Conservation (phyloP, 2,888 invertebrate genomes). For the Trachelus troglodyta region DNA sequence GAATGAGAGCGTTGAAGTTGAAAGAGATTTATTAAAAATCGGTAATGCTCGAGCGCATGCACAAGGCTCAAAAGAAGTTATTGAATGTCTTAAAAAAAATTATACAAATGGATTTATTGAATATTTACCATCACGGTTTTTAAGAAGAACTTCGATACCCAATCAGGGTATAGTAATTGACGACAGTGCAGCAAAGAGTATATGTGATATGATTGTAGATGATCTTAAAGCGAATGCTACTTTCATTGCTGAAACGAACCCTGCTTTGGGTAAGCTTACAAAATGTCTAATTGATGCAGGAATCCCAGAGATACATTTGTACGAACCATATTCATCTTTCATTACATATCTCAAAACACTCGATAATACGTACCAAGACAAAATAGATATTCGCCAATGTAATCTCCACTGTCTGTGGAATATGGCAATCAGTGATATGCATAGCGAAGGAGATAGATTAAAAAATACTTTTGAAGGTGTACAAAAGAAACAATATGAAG, state of each 20-base stretch:
- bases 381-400: constrained; percentile 67
- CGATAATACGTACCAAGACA: constrained; percentile 63
- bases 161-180: constrained; percentile 68
- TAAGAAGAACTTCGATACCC: constrained; percentile 27
- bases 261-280: constrained; percentile 76
- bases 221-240: constrained; percentile 54
- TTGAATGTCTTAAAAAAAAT: constrained; percentile 6
- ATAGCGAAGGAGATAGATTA: constrained; percentile 70
- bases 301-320: constrained; percentile 70
- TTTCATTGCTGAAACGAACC: constrained; percentile 75
- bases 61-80: constrained; percentile 6
- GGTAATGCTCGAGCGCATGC: neutral
- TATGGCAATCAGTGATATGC: constrained; percentile 71
- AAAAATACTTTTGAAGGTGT: constrained; percentile 69
- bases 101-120: neutral
- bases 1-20: neutral
- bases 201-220: constrained; percentile 61
- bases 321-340: constrained; percentile 71
- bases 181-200: constrained; percentile 62
- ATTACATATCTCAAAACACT: constrained; percentile 66
- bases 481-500: constrained; percentile 64
- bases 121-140: neutral
- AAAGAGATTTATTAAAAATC: neutral
- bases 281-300: constrained; percentile 69
- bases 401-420: constrained; percentile 73